Base-by-base conservation (phyloP, 35 echinoderm and acorn worm species). In the Chiridota heheva region DNA sequence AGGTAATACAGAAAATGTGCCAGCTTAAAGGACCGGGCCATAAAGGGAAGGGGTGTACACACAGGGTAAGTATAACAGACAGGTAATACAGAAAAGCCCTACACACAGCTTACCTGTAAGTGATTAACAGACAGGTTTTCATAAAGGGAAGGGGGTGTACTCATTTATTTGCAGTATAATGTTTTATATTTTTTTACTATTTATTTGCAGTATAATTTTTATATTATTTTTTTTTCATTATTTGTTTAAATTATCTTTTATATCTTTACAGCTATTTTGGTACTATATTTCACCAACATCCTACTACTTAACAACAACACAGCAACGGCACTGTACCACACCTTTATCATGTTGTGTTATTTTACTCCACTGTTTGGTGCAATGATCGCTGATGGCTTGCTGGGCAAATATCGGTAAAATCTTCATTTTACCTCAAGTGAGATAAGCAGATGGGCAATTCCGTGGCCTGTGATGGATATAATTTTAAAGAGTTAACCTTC, bases 301-400 rank as follows among this genome's bases (percentile, higher is more conserved):
- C 53, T 98, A 20, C 55, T 88, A 17, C 81, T 89, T 7, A 49
- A 42, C 74, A 85, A 91, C 12, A 87, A 75, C 69, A 82, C 36
- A 36, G 89, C 95, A 5, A 98, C 95, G 38, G 85, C 89, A 15
- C 61, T 98, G 48, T 98, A 84, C 73, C 95, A 98, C 44, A 84
- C 89, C 16, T 98, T 98, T 77, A 85, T 69, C 74, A 91, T 98
- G 89, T 61, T 98, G 63, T 98, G 95, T 58, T 98, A 92, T 48
- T 91, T 98, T 65, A 92, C 95, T 16, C 95, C 95, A 1, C 80
- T 98, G 67, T 87, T 98, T 78, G 95, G 95, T 60, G 95, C 95
- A 4, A 98, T 98, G 95, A 91, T 98, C 48, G 89, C 95, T 36
- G 95, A 98, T 86, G 89, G 95, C 26, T 84, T 77, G 49, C 86